Evolutionary conservation across 2,797 vertebrate genomes (phyloP), one percentile per base, ranked within the genome.

Genomic region (Lutjanus argentimaculatus): DNA sequence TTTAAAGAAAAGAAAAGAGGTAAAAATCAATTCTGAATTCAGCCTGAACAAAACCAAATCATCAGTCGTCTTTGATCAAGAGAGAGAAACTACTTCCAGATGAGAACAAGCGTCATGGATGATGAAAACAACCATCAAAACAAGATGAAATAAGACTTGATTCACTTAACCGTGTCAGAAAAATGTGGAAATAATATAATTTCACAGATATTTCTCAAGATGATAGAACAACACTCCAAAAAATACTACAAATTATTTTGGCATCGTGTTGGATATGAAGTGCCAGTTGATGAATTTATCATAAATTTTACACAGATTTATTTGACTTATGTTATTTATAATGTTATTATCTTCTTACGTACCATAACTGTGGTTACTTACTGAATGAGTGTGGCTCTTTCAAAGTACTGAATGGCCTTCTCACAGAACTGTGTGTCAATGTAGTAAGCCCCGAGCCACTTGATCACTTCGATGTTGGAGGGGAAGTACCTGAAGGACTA

Each of bases 331-430:
- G 19, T 25, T 53, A 21, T 7, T 16, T 11, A 30, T 58, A 4
- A 64, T 21, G 12, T 15, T 12, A 1, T 17, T 8, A 9, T 56
- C 13, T 62, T 0, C 4, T 30, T 1, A 55, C 17, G 3, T 8
- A 63, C 12, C n/a, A 1, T 22, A 6, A 43, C 21, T 6, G 6
- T 16, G 5, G 15, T 67, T 81, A 97, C 99, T 97, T 96, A 99
- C 99, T 98, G 98, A 91, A 99, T 98, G 67, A 99, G 97, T 8
- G 96, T 96, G 80, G 98, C 99, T 96, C 99, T 97, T 90, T 99
- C 98, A 93, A 99, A 99, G 92, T 98, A 99, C 84, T 97, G 97
- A 92, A 99, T 97, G 85, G 99, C 98, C 94, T 99, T 99, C 94
- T 99, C 98, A 94, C 96, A 99, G 93, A 99, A 99, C 88, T 98